Evolutionary conservation across 2,888 invertebrate genomes (phyloP), one percentile per base, ranked within the genome.

Genomic region (Lycocerus yunnanus): DNA sequence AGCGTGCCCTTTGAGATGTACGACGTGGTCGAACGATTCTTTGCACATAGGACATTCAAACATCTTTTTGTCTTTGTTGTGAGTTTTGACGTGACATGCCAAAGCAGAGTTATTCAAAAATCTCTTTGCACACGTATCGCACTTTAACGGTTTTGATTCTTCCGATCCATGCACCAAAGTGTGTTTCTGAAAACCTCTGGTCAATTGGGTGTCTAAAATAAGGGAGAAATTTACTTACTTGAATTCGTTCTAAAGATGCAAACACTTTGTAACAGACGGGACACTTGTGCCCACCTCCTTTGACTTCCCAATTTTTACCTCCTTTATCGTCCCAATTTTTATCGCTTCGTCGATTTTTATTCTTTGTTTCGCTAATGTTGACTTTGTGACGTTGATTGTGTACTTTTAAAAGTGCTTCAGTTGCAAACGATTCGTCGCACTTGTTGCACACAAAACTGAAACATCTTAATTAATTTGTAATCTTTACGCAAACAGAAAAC

Each of bases 21-120:
- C 83, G n/a, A 92, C 89, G 80, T 92, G 91, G 77, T 91, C 91
- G 83, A 93, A 94, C 13, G 89, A 88, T 81, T 91, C 89, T 72
- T 90, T 90, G 84, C 95, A 95, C 82, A 94, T 92, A 0, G 93
- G 92, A 83, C 95, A 95, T 82, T 93, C 91, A 81, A 93, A 93
- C 69, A 89, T 88, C 81, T 91, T 91, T 78, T 90, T 90, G 73
- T 91, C 90, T 78, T 87, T 88, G 83, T 87, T 86, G 82, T 94
- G 94, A 4, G 91, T 91, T 86, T 93, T 93, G 74, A 92, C 84
- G 84, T 94, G 94, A 80, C 93, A 92, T 2, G 92, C 89, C 16
- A 94, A 86, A 3, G 94, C 93, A 0, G 93, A 92, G 82, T 92
- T 92, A 80, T 92, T 94, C 82, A 93, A 88, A 85, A 94, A 93